A percentile compares a stretch with the other conserved stretches of the same genome.
These are phyloP conservation scores for Leucania comma DNA, from an alignment of 2,888 invertebrate species.

Conservation along the genomic window DNA sequence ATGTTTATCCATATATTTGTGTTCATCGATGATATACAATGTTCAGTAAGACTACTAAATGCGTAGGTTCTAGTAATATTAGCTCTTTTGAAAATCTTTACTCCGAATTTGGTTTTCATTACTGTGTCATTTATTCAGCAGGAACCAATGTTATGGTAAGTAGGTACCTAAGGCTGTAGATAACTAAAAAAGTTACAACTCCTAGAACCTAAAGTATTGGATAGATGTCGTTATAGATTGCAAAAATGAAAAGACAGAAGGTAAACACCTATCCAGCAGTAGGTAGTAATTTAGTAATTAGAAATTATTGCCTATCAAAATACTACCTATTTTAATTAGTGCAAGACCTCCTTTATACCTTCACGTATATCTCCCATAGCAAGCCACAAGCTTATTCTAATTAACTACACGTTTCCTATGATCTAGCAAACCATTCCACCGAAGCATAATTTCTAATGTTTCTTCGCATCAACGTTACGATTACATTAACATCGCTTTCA, in stretches of 20 bases:
- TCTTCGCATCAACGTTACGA: constrained; percentile 43
- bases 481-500: constrained; percentile 60
- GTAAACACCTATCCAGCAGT: no score
- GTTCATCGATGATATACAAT: background rate
- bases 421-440: constrained; percentile 17
- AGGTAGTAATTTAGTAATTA: no score
- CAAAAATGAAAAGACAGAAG: no score
- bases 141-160: no score
- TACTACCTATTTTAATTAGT: background rate
- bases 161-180: no score
- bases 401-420: constrained; percentile 21
- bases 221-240: no score
- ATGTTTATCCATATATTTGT: background rate
- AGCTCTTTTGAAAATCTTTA: background rate
- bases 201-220: no score
- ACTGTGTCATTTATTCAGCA: no score
- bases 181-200: no score
- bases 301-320: background rate
- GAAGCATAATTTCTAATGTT: constrained; percentile 56
- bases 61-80: background rate
- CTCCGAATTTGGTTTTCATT: no score
- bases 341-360: background rate
- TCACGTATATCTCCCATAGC: background rate
- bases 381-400: constrained; percentile 28
- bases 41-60: background rate